Conservation (phyloP, 2,113 vertebrate genomes). For the Neopipo cinnamomea region DNA sequence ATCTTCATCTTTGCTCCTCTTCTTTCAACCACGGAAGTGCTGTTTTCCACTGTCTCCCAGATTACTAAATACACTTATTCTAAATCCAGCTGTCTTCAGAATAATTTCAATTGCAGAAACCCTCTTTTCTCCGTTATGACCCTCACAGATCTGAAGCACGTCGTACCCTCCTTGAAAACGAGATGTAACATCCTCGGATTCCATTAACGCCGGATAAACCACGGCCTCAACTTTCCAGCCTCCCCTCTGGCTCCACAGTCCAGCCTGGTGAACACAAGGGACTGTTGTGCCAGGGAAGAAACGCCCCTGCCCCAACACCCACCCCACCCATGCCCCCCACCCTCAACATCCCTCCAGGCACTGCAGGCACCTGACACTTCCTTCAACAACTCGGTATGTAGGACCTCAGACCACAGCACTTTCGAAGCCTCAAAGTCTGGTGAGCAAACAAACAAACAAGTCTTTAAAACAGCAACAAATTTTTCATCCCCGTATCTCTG, state of each 20-base stretch:
- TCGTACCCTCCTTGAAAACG: background rate
- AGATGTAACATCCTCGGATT: background rate
- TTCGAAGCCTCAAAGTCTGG: background rate
- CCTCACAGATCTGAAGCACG: rapidly evolving
- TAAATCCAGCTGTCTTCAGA: background rate
- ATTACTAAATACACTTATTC: background rate
- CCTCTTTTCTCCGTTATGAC: rapidly evolving
- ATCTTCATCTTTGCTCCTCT: background rate
- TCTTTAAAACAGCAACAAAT: background rate
- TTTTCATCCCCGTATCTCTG: background rate
- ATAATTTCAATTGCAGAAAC: background rate
- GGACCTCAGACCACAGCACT: background rate
- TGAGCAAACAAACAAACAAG: background rate
- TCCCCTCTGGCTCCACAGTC: rapidly evolving
- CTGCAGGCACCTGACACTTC: background rate
- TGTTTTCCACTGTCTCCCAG: background rate
- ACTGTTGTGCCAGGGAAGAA: background rate
- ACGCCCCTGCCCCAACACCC: rapidly evolving
- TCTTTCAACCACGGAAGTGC: background rate
- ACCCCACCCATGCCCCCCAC: background rate
- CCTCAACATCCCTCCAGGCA: background rate
- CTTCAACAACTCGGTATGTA: background rate
- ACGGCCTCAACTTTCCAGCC: background rate
- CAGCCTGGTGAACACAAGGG: rapidly evolving
- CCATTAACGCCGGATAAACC: background rate